phyloP scores from a whole-genome alignment of 2,888 invertebrate species.

The Amphipoea oculea region DNA sequence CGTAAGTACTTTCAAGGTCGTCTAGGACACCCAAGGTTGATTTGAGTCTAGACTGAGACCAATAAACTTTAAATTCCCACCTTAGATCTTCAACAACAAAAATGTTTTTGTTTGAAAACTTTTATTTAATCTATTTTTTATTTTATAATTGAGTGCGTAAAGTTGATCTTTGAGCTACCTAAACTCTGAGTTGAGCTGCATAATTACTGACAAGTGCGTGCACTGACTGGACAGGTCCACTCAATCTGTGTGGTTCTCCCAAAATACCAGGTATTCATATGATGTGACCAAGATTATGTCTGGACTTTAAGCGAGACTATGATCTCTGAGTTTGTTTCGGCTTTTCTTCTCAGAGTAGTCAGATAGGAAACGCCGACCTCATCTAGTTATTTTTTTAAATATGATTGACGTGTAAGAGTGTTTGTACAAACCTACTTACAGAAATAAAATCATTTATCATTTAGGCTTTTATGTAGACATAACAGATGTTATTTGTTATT shows the following conservation, averaged over 20 bases:
- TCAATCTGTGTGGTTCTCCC: background rate
- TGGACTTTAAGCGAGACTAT: background rate
- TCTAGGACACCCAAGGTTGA: slow-evolving; percentile 63
- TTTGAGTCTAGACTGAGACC: slow-evolving; percentile 43
- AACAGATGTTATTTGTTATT: slow-evolving; percentile 3
- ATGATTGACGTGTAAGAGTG: background rate
- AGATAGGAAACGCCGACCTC: background rate
- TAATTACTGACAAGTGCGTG: background rate
- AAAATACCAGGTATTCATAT: background rate
- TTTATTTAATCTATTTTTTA: slow-evolving; percentile 30
- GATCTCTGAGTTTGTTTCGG: too few relatives aligned
- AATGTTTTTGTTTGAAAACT: slow-evolving; percentile 36
- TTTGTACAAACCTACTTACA: background rate
- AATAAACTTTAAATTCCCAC: slow-evolving; percentile 37
- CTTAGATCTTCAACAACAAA: slow-evolving; percentile 6
- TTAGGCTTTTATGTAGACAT: slow-evolving; percentile 7
- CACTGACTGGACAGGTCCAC: background rate
- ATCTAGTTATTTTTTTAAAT: background rate
- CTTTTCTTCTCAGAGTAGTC: too few relatives aligned
- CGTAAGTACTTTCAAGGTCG: slow-evolving; percentile 61
- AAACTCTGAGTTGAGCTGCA: background rate
- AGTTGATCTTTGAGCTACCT: background rate
- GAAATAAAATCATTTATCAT: background rate
- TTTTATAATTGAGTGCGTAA: slow-evolving; percentile 15
- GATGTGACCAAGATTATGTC: background rate